Evolutionary conservation across 2,888 invertebrate species (phyloP).

Genomic region (Lydus trimaculatus): DNA sequence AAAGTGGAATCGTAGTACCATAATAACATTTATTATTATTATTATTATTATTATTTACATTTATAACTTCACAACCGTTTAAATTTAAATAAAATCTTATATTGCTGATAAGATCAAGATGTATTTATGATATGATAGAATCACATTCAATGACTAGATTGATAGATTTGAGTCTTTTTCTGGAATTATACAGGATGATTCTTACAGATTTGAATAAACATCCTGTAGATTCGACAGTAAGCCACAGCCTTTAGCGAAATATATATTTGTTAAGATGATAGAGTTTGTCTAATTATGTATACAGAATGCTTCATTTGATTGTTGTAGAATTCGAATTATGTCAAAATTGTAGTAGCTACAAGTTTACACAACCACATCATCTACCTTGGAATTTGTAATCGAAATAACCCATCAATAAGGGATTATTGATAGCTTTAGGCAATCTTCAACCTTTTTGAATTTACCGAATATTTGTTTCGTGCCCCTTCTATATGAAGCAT

Average conservation of each 20-base stretch:
- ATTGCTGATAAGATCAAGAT: constrained; percentile 25
- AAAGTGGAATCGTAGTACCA: constrained; percentile 13
- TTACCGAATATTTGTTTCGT: no score
- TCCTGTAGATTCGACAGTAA: background rate
- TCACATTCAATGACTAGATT: constrained; percentile 33
- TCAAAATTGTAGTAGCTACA: no score
- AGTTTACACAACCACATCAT: no score
- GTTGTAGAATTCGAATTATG: no score
- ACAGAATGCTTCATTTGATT: no score
- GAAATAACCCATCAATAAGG: no score
- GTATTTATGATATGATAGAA: constrained; percentile 25
- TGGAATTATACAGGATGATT: background rate
- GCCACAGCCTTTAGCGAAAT: constrained; percentile 6
- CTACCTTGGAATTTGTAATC: no score
- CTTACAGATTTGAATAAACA: background rate
- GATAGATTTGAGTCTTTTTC: background rate
- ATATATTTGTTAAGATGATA: background rate
- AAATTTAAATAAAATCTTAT: constrained; percentile 14
- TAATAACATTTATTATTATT: background rate
- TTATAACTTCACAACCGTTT: constrained; percentile 27
- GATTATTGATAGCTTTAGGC: no score
- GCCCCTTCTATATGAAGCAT: no score
- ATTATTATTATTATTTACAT: background rate
- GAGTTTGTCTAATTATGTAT: no score
- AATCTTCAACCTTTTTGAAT: no score